Evolutionary conservation across 2,888 invertebrate species (phyloP).

Genomic region (Meloe dianella): DNA sequence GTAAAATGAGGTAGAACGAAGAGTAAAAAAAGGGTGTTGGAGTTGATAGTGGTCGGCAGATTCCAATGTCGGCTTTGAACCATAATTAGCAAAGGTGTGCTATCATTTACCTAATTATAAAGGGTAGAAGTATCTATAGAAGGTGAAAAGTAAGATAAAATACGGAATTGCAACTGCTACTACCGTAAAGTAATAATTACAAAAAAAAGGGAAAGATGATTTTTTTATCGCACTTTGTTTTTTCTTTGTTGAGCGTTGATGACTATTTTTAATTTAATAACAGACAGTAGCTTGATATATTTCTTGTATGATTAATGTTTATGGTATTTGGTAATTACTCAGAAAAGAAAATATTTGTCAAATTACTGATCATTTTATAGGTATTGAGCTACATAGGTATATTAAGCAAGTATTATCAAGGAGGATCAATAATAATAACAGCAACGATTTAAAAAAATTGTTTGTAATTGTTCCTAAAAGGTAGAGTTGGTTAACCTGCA

Average conservation of each 20-base stretch:
- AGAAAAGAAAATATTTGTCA: no score
- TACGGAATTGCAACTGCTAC: slow-evolving; percentile 19
- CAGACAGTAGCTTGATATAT: slow-evolving; percentile 10
- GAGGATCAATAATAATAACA: no score
- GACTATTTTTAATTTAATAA: slow-evolving; percentile 4
- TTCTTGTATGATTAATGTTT: neutral
- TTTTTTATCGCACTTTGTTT: slow-evolving; percentile 7
- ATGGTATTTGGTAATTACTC: no score
- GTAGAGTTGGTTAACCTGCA: neutral
- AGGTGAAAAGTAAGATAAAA: slow-evolving; percentile 41
- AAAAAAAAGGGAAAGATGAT: neutral
- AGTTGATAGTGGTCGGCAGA: slow-evolving; percentile 24
- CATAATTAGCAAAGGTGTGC: slow-evolving; percentile 50
- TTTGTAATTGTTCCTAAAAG: neutral
- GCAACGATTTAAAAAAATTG: neutral
- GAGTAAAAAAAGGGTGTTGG: slow-evolving; percentile 9
- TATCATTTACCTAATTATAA: slow-evolving; percentile 51
- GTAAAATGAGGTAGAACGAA: slow-evolving; percentile 22
- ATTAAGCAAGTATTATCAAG: neutral
- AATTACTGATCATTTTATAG: no score
- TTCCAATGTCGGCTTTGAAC: slow-evolving; percentile 38
- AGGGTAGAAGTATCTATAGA: slow-evolving; percentile 38
- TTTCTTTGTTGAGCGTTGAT: neutral
- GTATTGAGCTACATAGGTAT: no score
- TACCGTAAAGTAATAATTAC: slow-evolving; percentile 8